Percentiles rank a stretch among this genome's conserved stretches.
These are phyloP conservation scores for Idaea aversata DNA, from an alignment of 2,888 invertebrate genomes.

Conservation along the genomic window DNA sequence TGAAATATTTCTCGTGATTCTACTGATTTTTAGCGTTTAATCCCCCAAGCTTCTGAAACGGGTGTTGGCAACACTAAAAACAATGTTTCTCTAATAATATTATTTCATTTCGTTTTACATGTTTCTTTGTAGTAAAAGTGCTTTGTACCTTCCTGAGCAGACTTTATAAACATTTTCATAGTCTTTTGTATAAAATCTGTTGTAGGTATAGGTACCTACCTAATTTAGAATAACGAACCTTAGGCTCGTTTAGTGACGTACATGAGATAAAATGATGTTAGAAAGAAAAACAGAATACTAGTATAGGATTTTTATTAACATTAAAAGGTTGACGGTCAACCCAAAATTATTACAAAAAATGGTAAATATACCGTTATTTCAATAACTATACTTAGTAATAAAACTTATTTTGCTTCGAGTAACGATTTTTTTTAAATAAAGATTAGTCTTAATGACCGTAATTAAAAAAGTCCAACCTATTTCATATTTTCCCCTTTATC, in stretches of 20 bases:
- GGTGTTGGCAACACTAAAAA: neutral
- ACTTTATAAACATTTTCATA: neutral
- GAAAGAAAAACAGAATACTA: neutral
- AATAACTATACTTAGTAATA: no score
- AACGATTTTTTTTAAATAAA: no score
- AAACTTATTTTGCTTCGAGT: no score
- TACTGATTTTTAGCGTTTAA: neutral
- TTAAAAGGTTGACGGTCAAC: no score
- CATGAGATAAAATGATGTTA: neutral
- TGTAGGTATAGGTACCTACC: neutral
- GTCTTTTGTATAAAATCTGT: neutral
- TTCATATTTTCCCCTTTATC: no score
- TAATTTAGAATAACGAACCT: neutral
- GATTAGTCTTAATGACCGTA: no score
- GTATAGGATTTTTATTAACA: neutral
- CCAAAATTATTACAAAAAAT: no score
- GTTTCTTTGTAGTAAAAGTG: neutral
- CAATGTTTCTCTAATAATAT: conserved; percentile 1
- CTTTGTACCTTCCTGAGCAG: neutral
- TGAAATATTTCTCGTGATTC: neutral
- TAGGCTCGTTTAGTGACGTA: neutral
- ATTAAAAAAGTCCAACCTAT: no score
- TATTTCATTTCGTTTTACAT: neutral
- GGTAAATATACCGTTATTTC: no score
- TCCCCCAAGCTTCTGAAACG: neutral